phyloP scores from a whole-genome alignment of 2,888 invertebrate genomes.

The Caenorhabditis zanzibari region DNA sequence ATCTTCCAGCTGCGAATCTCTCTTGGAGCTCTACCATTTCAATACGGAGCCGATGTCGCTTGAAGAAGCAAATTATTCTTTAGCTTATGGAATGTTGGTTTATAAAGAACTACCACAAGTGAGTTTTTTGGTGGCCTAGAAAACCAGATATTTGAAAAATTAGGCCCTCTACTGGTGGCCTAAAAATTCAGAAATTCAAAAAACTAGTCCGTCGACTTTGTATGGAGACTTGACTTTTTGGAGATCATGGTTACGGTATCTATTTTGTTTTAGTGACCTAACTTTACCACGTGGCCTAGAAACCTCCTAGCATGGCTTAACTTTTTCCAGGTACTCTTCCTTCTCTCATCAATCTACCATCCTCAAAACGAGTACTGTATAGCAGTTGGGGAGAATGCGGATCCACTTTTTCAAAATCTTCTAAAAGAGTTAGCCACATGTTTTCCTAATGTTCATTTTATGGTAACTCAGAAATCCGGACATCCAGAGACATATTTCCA shows the following conservation, averaged over 20 bases:
- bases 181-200: no score
- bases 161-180: no score
- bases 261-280: no score
- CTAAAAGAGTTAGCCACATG: constrained; percentile 70
- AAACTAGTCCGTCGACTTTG: no score
- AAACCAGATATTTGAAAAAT: background rate
- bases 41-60: constrained; percentile 31
- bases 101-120: constrained; percentile 65
- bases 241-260: no score
- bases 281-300: no score
- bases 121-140: background rate
- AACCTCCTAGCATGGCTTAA: no score
- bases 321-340: constrained; percentile 71
- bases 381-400: constrained; percentile 74
- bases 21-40: constrained; percentile 56
- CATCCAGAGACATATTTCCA: no score
- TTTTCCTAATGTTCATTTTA: constrained; percentile 76
- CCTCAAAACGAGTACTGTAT: constrained; percentile 80
- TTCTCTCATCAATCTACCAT: constrained; percentile 77
- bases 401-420: constrained; percentile 65
- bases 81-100: constrained; percentile 68
- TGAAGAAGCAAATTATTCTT: constrained; percentile 61
- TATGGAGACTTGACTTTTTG: background rate
- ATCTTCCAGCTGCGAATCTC: constrained; percentile 47
- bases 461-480: no score